A percentile compares a stretch with the other conserved stretches of the same genome.
Conservation (phyloP, 2,113 vertebrate genomes). For the Athene cunicularia region DNA sequence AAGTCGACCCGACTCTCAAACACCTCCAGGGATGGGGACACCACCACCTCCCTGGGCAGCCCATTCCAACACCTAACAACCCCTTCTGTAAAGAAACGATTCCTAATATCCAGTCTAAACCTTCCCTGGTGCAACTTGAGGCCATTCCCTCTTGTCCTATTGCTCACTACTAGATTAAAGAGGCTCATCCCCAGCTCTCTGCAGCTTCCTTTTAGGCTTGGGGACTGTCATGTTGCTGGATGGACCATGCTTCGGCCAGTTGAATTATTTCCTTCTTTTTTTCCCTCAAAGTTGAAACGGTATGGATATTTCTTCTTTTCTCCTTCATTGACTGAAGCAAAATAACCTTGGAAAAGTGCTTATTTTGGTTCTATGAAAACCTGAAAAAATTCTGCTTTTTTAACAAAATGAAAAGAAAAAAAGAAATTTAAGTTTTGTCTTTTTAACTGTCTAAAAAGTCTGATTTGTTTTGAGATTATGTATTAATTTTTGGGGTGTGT, state of each 20-base stretch:
- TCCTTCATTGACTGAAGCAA: neutral
- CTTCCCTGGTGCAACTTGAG: no score
- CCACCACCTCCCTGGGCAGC: no score
- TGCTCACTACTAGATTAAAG: no score
- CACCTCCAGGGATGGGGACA: no score
- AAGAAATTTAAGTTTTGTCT: neutral
- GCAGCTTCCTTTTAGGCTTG: no score
- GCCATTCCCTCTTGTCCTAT: no score
- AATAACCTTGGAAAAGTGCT: neutral
- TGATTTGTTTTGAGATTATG: neutral
- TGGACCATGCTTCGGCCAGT: fast-evolving
- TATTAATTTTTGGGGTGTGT: neutral
- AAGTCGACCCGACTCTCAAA: no score
- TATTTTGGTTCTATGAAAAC: neutral
- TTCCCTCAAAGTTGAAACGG: fast-evolving
- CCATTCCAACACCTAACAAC: no score
- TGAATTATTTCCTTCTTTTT: neutral
- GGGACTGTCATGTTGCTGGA: neutral
- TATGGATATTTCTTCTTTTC: neutral
- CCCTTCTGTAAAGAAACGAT: no score
- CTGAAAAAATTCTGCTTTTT: neutral
- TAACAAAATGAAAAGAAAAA: neutral
- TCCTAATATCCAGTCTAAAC: no score
- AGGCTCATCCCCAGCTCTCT: no score
- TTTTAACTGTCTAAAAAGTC: neutral